phyloP scores from a whole-genome alignment of 2,113 vertebrate genomes.

The Solenodon paradoxus region DNA sequence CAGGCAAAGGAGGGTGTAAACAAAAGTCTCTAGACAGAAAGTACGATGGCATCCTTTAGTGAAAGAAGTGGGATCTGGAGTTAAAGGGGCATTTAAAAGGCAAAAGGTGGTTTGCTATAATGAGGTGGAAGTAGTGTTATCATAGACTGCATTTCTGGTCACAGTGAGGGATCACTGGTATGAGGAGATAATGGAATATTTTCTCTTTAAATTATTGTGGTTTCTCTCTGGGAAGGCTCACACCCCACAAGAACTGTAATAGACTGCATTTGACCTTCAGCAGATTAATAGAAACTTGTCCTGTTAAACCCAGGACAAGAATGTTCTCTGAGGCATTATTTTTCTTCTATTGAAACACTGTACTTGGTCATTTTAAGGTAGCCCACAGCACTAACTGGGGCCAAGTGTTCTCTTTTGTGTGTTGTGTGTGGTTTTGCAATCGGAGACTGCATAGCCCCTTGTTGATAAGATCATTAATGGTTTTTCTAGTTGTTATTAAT shows the following conservation, averaged over 20 bases:
- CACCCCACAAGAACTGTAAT: not conserved
- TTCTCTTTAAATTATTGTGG: not conserved
- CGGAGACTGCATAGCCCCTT: not conserved
- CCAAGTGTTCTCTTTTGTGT: not conserved
- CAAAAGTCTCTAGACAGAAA: not conserved
- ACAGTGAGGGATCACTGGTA: not conserved
- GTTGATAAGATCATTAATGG: slow-evolving; percentile 68
- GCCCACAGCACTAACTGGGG: not conserved
- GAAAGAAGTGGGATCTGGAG: not conserved
- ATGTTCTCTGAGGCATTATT: not conserved
- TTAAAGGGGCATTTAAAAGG: not conserved
- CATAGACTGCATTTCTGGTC: not conserved
- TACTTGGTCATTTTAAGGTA: not conserved
- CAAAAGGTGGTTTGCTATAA: not conserved
- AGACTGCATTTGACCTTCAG: not conserved
- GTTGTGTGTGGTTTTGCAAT: not conserved
- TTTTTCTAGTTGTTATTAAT: slow-evolving; percentile 73
- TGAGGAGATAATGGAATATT: not conserved
- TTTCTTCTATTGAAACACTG: not conserved
- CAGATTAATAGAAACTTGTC: not conserved
- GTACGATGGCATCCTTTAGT: not conserved
- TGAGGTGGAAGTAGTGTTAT: not conserved
- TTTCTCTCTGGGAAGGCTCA: slow-evolving; percentile 1
- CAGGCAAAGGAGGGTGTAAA: not conserved
- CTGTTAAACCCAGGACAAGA: not conserved